These are phyloP conservation scores for Phaenicophaeus curvirostris DNA, from an alignment of 2,797 vertebrate genomes.

Conservation along the genomic window DNA sequence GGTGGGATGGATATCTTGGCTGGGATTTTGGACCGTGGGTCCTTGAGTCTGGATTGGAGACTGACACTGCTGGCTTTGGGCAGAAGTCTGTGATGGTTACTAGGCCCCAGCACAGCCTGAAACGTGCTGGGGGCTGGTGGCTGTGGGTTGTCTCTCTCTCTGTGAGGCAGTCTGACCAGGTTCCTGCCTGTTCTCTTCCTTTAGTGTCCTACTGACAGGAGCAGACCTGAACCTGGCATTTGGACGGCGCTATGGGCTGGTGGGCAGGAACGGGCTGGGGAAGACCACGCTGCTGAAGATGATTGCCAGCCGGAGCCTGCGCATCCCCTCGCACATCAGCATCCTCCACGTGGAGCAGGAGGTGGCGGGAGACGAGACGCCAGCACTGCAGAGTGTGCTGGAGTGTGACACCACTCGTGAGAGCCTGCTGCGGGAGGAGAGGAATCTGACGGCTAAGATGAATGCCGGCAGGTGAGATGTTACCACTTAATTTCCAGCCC, in stretches of 20 bases:
- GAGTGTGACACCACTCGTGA: conserved; percentile 89
- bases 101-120: background rate
- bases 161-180: background rate
- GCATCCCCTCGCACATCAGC: conserved; percentile 91
- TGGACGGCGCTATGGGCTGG: conserved; percentile 91
- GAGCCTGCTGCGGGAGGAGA: conserved; percentile 85
- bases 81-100: background rate
- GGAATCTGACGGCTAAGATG: conserved; percentile 83
- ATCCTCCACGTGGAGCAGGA: conserved; percentile 98
- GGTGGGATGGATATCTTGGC: background rate
- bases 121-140: background rate
- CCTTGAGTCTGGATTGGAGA: background rate
- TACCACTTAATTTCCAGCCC: background rate
- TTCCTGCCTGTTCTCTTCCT: background rate
- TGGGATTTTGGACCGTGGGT: background rate
- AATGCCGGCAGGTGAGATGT: conserved; percentile 84
- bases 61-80: background rate
- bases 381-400: conserved; percentile 91
- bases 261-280: conserved; percentile 93
- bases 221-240: conserved; percentile 89
- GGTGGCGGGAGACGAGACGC: conserved; percentile 90
- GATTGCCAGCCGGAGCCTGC: conserved; percentile 90
- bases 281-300: conserved; percentile 97
- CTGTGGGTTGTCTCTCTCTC: background rate
- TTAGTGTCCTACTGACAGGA: conserved; percentile 89